Evolutionary conservation across 1,140 invertebrate genomes (phyloP).

Genomic region (Pogonomyrmex barbatus): DNA sequence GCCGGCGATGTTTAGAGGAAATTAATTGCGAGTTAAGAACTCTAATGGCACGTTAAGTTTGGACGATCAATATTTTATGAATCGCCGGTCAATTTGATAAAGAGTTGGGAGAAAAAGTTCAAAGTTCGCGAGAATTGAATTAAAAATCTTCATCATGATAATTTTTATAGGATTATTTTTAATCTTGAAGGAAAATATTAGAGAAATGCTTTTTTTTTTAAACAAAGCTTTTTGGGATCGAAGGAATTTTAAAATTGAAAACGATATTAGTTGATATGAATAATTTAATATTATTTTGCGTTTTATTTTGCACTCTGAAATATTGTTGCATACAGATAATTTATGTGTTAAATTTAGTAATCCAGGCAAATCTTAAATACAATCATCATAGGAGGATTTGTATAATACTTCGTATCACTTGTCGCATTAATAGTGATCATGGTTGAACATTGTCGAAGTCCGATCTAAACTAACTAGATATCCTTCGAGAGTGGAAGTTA

Average conservation of each 20-base stretch:
- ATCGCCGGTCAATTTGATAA: slow-evolving; percentile 8
- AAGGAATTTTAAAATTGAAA: not conserved
- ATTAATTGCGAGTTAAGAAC: slow-evolving; percentile 61
- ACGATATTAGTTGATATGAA: not conserved
- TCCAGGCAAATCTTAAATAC: not conserved
- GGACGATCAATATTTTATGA: slow-evolving; percentile 48
- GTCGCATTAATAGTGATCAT: slow-evolving; percentile 53
- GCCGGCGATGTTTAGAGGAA: slow-evolving; percentile 51
- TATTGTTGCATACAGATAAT: not conserved
- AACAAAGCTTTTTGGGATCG: no score
- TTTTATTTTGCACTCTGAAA: not conserved
- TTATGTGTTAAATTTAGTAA: not conserved
- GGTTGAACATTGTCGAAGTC: slow-evolving; percentile 45
- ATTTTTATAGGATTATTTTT: slow-evolving; percentile 20
- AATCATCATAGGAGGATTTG: not conserved
- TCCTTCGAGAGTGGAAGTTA: slow-evolving; percentile 56
- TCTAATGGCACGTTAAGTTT: slow-evolving; percentile 40
- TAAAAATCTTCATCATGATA: slow-evolving; percentile 18
- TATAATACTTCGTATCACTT: slow-evolving; percentile 32
- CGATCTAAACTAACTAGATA: slow-evolving; percentile 60
- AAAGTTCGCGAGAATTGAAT: slow-evolving; percentile 11
- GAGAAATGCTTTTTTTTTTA: not conserved
- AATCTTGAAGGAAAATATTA: not conserved
- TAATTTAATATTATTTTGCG: not conserved
- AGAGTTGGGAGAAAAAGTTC: not conserved